These are phyloP conservation scores for Catagonus wagneri DNA, from an alignment of 2,113 vertebrate genomes.

Conservation along the genomic window DNA sequence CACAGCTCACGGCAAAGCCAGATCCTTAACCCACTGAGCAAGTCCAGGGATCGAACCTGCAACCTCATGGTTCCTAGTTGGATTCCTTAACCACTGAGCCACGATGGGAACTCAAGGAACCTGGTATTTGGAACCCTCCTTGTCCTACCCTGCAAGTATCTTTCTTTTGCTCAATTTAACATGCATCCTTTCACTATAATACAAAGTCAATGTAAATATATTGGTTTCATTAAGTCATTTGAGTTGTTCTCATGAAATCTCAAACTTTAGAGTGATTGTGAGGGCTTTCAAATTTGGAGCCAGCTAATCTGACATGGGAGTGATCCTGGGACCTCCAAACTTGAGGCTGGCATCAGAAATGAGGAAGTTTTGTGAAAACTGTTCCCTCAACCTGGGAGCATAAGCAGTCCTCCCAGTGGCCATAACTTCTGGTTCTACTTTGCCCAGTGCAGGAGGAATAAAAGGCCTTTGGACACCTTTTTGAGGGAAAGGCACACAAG, in stretches of 20 bases:
- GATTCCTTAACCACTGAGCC: too few species aligned
- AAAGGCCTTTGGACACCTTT: neutral
- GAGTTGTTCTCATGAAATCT: neutral
- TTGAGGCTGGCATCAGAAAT: neutral
- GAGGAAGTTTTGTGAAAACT: accelerated
- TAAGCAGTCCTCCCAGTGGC: neutral
- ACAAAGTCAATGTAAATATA: neutral
- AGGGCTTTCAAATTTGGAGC: neutral
- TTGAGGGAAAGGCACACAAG: neutral
- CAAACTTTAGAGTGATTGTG: accelerated
- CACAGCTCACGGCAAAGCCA: too few species aligned
- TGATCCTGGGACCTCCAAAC: too few species aligned
- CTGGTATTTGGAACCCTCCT: neutral
- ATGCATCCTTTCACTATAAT: neutral
- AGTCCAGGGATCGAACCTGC: too few species aligned
- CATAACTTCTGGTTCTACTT: neutral
- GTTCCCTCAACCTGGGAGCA: accelerated
- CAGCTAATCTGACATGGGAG: neutral
- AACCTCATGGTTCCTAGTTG: too few species aligned
- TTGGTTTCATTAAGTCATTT: neutral
- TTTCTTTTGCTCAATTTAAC: neutral
- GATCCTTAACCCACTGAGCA: too few species aligned
- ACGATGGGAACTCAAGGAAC: too few species aligned
- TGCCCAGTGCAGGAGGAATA: neutral
- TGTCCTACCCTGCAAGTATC: accelerated